A percentile compares a stretch with the other conserved stretches of the same genome.
phyloP scores from a whole-genome alignment of 1,140 invertebrate genomes.

The Zaprionus tsacasi region DNA sequence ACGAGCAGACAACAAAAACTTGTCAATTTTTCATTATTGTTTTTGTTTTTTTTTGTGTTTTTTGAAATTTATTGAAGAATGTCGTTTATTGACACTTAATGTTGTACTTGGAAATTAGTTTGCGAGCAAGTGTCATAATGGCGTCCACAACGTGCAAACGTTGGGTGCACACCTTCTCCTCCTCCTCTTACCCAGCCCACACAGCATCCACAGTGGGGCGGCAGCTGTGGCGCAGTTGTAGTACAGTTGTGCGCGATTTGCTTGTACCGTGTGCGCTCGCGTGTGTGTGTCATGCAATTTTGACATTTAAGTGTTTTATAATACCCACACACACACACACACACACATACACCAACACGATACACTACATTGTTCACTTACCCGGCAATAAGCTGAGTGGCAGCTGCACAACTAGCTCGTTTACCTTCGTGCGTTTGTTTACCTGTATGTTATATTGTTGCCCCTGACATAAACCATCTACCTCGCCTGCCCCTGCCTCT shows the following conservation, averaged over 20 bases:
- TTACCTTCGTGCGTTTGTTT: constrained; percentile 72
- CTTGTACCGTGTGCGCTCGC: background rate
- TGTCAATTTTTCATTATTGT: constrained; percentile 52
- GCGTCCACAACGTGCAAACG: background rate
- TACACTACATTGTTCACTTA: constrained; percentile 3
- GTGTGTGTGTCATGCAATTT: constrained; percentile 34
- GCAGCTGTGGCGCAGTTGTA: constrained; percentile 2
- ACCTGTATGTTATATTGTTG: constrained; percentile 36
- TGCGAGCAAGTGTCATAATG: constrained; percentile 13
- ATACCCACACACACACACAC: constrained; percentile 44
- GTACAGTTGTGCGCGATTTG: constrained; percentile 41
- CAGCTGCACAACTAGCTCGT: constrained; percentile 70
- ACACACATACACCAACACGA: constrained; percentile 13
- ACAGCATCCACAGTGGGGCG: background rate
- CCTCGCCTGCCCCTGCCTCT: background rate
- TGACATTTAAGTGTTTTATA: constrained; percentile 53
- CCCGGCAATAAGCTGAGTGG: constrained; percentile 3
- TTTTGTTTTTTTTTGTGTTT: constrained; percentile 22
- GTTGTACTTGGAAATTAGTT: constrained; percentile 48
- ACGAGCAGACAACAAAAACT: constrained; percentile 30
- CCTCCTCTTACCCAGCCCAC: background rate
- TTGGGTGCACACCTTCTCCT: background rate
- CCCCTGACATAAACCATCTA: constrained; percentile 2
- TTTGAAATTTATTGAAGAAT: constrained; percentile 45
- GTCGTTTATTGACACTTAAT: constrained; percentile 46